Percentiles rank a stretch among this genome's conserved stretches.
Evolutionary conservation across 2,888 invertebrate genomes (phyloP).

Genomic region (Heliconius charithonia): DNA sequence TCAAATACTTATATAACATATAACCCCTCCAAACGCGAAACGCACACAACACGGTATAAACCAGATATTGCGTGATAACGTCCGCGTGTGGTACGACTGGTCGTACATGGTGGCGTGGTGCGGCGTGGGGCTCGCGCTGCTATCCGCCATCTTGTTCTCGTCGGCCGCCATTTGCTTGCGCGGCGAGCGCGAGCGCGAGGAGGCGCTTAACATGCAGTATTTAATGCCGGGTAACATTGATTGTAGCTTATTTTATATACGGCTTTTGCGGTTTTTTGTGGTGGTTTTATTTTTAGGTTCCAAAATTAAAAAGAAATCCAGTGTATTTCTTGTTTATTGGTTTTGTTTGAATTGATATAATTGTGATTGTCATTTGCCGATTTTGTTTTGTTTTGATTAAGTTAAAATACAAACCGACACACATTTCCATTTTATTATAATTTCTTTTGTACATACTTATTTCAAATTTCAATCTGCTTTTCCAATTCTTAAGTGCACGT

Average conservation of each 20-base stretch:
- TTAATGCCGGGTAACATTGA: slow-evolving; percentile 94
- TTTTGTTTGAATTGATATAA: not conserved
- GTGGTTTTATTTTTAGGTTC: slow-evolving; percentile 15
- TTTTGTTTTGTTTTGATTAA: not conserved
- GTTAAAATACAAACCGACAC: slow-evolving; percentile 3
- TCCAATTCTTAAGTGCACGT: slow-evolving; percentile 43
- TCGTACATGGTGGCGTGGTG: slow-evolving; percentile 99
- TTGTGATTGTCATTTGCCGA: not conserved
- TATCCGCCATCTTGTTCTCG: slow-evolving; percentile 96
- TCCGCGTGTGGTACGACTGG: slow-evolving; percentile 96
- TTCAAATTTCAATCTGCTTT: slow-evolving; percentile 26
- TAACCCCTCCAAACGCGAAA: slow-evolving; percentile 11
- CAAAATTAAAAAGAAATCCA: not conserved
- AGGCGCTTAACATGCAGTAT: slow-evolving; percentile 98
- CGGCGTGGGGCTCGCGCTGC: slow-evolving; percentile 95
- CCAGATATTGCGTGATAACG: slow-evolving; percentile 93
- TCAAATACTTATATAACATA: not conserved
- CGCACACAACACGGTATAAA: slow-evolving; percentile 63
- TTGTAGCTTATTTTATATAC: slow-evolving; percentile 26
- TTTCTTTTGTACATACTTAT: slow-evolving; percentile 43
- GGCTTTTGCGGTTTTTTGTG: slow-evolving; percentile 18
- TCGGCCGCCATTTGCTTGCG: slow-evolving; percentile 97
- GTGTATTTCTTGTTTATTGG: not conserved
- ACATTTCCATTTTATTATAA: slow-evolving; percentile 11
- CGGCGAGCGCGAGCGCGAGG: slow-evolving; percentile 96